A percentile compares a stretch with the other conserved stretches of the same genome.
phyloP scores from a whole-genome alignment of 2,113 vertebrate species.

The Corythornis vintsioides region DNA sequence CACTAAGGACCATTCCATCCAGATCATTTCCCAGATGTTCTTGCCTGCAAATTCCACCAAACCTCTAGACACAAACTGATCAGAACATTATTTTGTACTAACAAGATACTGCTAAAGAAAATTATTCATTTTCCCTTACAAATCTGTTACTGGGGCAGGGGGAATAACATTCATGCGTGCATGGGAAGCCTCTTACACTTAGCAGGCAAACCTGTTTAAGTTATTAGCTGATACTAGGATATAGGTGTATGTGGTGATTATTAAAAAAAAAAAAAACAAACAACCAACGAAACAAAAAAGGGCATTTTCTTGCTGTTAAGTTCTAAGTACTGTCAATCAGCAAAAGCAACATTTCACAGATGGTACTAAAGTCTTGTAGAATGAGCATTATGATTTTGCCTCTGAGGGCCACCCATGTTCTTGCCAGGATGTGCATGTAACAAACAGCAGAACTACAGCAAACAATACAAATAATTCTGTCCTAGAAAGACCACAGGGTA shows the following conservation, averaged over 20 bases:
- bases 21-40: background rate
- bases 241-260: background rate
- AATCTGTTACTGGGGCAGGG: background rate
- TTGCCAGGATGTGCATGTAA: background rate
- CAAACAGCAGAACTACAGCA: background rate
- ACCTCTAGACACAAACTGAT: background rate
- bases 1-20: background rate
- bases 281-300: no score
- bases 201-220: background rate
- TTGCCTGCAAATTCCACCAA: background rate
- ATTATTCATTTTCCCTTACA: background rate
- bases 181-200: background rate
- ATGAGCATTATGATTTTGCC: background rate
- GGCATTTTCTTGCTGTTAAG: background rate
- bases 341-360: background rate
- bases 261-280: background rate
- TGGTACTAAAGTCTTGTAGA: background rate
- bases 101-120: background rate
- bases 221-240: background rate
- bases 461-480: background rate
- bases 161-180: rapidly evolving
- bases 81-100: background rate
- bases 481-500: background rate
- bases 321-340: background rate
- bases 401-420: background rate